Conservation (phyloP, 1,140 invertebrate species). For the Daktulosphaira vitifoliae region DNA sequence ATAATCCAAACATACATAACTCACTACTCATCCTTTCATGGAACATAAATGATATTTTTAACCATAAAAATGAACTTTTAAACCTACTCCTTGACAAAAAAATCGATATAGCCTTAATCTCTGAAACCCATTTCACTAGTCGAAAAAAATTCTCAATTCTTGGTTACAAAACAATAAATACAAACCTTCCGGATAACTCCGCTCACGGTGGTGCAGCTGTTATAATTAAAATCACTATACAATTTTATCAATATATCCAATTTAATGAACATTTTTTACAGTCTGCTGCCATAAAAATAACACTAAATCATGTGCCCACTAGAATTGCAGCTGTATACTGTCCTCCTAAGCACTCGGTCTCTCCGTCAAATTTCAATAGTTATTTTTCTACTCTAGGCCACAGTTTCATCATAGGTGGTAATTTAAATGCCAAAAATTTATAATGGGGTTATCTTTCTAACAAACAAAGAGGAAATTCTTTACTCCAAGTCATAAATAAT, state of each 20-base stretch:
- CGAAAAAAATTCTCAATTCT: not conserved
- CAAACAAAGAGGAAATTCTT: not conserved
- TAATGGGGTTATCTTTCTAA: too few species aligned
- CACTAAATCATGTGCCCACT: not conserved
- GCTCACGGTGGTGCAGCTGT: constrained; percentile 7
- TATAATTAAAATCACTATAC: too few species aligned
- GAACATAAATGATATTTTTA: too few species aligned
- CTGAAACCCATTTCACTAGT: constrained; percentile 35
- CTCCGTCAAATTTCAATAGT: too few species aligned
- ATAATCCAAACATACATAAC: too few species aligned
- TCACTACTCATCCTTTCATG: too few species aligned
- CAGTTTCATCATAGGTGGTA: constrained; percentile 2
- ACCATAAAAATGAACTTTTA: constrained; percentile 35
- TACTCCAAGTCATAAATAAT: not conserved
- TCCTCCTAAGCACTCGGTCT: not conserved
- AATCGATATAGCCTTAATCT: constrained; percentile 37
- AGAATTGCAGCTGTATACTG: constrained; percentile 11
- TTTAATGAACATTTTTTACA: too few species aligned
- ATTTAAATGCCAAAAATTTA: constrained; percentile 19
- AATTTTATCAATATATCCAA: too few species aligned
- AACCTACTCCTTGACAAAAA: constrained; percentile 34
- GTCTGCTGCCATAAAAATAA: too few species aligned
- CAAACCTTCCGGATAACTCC: not conserved
- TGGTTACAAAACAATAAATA: not conserved
- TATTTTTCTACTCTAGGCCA: too few species aligned